These are phyloP conservation scores for Drosophila nigrodunni DNA, from an alignment of 1,140 invertebrate species.

Conservation along the genomic window DNA sequence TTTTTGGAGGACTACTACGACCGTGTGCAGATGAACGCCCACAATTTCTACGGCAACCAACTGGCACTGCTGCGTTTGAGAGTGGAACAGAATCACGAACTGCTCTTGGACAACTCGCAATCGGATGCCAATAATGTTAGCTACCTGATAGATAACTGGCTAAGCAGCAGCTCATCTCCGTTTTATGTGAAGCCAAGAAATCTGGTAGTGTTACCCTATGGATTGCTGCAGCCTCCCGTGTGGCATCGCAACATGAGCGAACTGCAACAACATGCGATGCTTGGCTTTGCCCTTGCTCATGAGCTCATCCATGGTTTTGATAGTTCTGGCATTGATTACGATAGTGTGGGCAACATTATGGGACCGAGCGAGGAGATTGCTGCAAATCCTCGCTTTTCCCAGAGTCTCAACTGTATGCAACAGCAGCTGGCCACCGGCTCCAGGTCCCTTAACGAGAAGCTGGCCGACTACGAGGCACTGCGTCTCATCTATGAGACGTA, in stretches of 20 bases:
- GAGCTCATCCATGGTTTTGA: conserved; percentile 78
- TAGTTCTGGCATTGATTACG: conserved; percentile 73
- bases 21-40: conserved; percentile 51
- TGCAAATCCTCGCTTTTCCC: conserved; percentile 61
- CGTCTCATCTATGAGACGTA: conserved; percentile 71
- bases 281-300: conserved; percentile 73
- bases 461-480: conserved; percentile 75
- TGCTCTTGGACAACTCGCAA: conserved; percentile 29
- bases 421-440: conserved; percentile 74
- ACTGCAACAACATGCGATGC: conserved; percentile 70
- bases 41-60: conserved; percentile 77
- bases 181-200: conserved; percentile 72
- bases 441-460: conserved; percentile 70
- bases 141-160: conserved; percentile 60
- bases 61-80: conserved; percentile 59
- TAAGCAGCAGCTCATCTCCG: conserved; percentile 70
- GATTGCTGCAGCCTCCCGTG: conserved; percentile 69
- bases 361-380: conserved; percentile 76
- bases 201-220: conserved; percentile 69
- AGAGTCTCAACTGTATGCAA: conserved; percentile 72
- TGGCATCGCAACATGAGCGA: conserved; percentile 68
- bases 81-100: conserved; percentile 60
- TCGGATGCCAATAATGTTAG: conserved; percentile 38
- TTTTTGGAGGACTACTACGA: conserved; percentile 61
- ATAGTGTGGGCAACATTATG: conserved; percentile 72